Base-by-base conservation (phyloP, 2,888 invertebrate species). In the Leptopterna dolabrata region DNA sequence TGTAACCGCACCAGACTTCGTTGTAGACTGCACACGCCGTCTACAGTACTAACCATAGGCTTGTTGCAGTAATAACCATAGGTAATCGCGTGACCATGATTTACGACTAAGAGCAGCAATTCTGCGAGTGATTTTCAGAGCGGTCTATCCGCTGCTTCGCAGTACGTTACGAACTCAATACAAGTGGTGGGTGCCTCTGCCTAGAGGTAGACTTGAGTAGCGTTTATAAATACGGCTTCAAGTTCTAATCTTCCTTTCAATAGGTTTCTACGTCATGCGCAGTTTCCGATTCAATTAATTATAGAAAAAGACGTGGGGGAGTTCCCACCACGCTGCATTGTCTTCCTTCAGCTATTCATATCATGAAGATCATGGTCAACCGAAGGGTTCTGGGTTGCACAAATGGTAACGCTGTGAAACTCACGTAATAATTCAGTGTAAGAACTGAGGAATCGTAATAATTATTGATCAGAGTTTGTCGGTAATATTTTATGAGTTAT, bases 1-100 rank as follows among this genome's bases (percentile, higher is more conserved):
- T 95, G 92, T 98, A 98, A 24, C 99, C 99, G 91, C 98, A 99
- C 99, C 99, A 99, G 76, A 99, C 97, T 91, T 95, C 95, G 30
- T 96, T 96, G 90, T 93, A 92, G 4, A 99, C 99, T 55, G 97
- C 96, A 90, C n/a, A n/a, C n/a, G n/a, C n/a, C n/a, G n/a, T n/a
- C n/a, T n/a, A n/a, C n/a, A n/a, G n/a, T n/a, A n/a, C n/a, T n/a
- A n/a, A n/a, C n/a, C n/a, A n/a, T n/a, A n/a, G n/a, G n/a, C n/a
- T n/a, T n/a, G n/a, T n/a, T n/a, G n/a, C n/a, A n/a, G n/a, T n/a
- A n/a, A n/a, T n/a, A n/a, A n/a, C n/a, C n/a, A n/a, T n/a, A n/a
- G n/a, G n/a, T n/a, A n/a, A n/a, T n/a, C n/a, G n/a, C n/a, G n/a
- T n/a, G n/a, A n/a, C n/a, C n/a, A n/a, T n/a, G n/a, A n/a, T n/a